Evolutionary conservation across 2,113 vertebrate species (phyloP), one percentile per base, ranked within the genome.

Genomic region (Brienomyrus longianalis): DNA sequence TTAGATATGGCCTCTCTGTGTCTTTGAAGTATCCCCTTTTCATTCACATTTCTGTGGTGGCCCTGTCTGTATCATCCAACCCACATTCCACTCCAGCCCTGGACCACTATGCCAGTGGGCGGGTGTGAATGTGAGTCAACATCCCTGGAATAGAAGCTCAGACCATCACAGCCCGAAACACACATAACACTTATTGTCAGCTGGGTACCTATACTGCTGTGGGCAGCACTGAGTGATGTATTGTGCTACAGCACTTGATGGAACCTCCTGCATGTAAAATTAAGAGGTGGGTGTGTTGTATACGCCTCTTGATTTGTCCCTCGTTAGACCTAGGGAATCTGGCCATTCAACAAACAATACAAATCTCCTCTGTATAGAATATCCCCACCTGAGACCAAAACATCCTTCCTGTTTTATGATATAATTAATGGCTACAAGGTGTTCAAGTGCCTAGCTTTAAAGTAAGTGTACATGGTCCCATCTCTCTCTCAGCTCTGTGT

Each of bases 1-100:
- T 93, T 93, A 92, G 89, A 80, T 91, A 88, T 90, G 92, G 89
- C 89, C 88, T 89, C 52, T 62, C 77, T 70, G 88, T 83, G 66
- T 89, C 91, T 91, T 92, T 92, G 88, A 92, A 90, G 89, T 86
- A 91, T 86, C 83, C 89, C 39, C 88, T 83, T 91, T 91, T 80
- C 27, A 86, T 52, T 89, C 92, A 91, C 85, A 91, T 92, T 92
- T 92, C 91, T 92, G 91, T 90, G 91, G 92, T 91, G 31, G 74
- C 88, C 51, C 74, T 54, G 45, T 70, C 62, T 15, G 62, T 86
- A 59, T 87, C 43, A 86, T 51, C 59, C 70, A n/a, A 31, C 59
- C 54, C n/a, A 52, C 56, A 51, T 74, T 87, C 47, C 84, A 77
- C 83, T 84, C 62, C 48, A 87, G n/a, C 39, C 77, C 77, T 83